phyloP scores from a whole-genome alignment of 2,797 vertebrate species.

The Tinamus major region DNA sequence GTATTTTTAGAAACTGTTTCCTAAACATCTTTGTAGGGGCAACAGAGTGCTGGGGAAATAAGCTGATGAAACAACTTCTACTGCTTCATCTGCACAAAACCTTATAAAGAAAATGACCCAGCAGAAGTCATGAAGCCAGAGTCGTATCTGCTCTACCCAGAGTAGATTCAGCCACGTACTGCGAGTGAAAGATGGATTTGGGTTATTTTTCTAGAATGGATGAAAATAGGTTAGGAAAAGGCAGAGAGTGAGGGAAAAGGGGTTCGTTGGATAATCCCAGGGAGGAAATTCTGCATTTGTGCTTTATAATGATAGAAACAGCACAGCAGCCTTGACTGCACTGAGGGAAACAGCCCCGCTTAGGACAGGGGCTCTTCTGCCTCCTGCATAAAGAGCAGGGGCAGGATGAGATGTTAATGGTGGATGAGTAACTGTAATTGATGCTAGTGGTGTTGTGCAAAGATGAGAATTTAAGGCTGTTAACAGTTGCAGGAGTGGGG shows the following conservation, averaged over 20 bases:
- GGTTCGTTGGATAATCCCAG: fast-evolving
- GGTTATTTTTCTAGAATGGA: background rate
- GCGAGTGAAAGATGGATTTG: background rate
- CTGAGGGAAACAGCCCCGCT: background rate
- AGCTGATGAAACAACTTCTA: background rate
- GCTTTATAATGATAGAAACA: background rate
- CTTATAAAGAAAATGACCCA: background rate
- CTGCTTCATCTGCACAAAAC: background rate
- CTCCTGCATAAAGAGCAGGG: background rate
- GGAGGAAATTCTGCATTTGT: background rate
- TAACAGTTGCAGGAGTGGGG: background rate
- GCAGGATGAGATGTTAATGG: background rate
- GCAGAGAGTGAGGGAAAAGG: background rate
- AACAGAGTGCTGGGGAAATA: background rate
- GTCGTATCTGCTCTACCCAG: no score
- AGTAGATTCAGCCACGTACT: background rate
- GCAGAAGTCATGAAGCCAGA: background rate
- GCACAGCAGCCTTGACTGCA: fast-evolving
- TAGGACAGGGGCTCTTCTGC: background rate
- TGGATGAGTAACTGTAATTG: background rate
- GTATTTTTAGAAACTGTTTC: background rate
- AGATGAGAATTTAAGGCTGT: background rate
- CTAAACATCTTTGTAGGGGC: background rate
- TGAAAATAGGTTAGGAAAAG: background rate
- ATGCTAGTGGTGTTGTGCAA: background rate